phyloP scores from a whole-genome alignment of 2,888 invertebrate species.

The Troides oblongomaculatus region DNA sequence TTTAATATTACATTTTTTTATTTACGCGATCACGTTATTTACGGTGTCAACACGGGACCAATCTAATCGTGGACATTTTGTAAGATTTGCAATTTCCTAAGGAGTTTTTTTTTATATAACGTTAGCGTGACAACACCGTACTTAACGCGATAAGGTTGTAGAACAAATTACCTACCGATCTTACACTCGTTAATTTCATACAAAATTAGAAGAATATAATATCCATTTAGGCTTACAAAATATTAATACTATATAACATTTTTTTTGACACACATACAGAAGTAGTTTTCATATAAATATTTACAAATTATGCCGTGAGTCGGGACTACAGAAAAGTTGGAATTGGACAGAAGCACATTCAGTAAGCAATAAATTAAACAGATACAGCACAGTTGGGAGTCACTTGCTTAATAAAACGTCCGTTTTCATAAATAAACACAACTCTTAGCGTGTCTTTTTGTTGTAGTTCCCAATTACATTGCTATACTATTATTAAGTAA shows the following conservation, averaged over 20 bases:
- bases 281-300: slow-evolving; percentile 47
- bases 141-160: slow-evolving; percentile 33
- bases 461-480: slow-evolving; percentile 16
- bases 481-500: neutral
- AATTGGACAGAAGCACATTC: slow-evolving; percentile 32
- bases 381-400: slow-evolving; percentile 30
- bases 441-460: slow-evolving; percentile 10
- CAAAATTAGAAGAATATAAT: slow-evolving; percentile 80
- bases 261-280: slow-evolving; percentile 67
- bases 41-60: slow-evolving; percentile 34
- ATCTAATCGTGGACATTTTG: neutral
- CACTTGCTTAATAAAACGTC: slow-evolving; percentile 30
- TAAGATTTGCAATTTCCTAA: neutral
- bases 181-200: slow-evolving; percentile 62
- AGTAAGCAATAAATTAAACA: slow-evolving; percentile 35
- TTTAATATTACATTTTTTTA: slow-evolving; percentile 61
- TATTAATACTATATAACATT: slow-evolving; percentile 67
- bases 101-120: neutral
- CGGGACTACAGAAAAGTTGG: slow-evolving; percentile 43
- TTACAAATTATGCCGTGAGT: slow-evolving; percentile 55
- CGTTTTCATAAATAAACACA: slow-evolving; percentile 21
- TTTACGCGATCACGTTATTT: slow-evolving; percentile 51
- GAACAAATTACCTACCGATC: slow-evolving; percentile 40
- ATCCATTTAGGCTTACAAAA: slow-evolving; percentile 76
- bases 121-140: slow-evolving; percentile 33